Evolutionary conservation across 2,888 invertebrate species (phyloP).

Genomic region (Hesperia comma): DNA sequence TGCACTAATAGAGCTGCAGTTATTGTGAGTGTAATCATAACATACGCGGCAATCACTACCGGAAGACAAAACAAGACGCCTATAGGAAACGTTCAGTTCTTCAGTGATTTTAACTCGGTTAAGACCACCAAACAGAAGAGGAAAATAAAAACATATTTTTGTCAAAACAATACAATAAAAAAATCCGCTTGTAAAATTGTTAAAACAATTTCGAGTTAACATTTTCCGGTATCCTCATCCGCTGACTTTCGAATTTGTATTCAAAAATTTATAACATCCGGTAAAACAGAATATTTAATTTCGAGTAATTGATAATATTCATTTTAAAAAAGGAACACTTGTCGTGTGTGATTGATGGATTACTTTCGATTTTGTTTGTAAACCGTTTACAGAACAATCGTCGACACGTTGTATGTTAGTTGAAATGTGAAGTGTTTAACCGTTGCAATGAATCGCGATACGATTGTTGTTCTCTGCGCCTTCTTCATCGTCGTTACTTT

Average conservation of each 20-base stretch:
- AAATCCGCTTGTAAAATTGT: too few species aligned
- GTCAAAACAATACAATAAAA: background rate
- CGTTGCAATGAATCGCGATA: slow-evolving; percentile 67
- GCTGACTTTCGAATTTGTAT: background rate
- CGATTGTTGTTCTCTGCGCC: slow-evolving; percentile 58
- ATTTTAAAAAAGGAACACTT: background rate
- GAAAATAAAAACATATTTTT: background rate
- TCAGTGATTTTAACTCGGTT: slow-evolving; percentile 45
- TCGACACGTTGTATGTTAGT: slow-evolving; percentile 49
- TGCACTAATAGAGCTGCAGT: slow-evolving; percentile 16
- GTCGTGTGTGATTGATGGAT: slow-evolving; percentile 29
- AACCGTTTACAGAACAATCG: slow-evolving; percentile 46
- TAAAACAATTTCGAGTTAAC: too few species aligned
- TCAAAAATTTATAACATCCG: too few species aligned
- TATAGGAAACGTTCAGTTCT: slow-evolving; percentile 49
- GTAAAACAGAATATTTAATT: background rate
- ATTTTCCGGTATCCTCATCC: too few species aligned
- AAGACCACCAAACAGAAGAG: slow-evolving; percentile 24
- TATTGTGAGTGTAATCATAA: slow-evolving; percentile 55
- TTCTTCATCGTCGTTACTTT: slow-evolving; percentile 61
- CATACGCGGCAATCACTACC: slow-evolving; percentile 51
- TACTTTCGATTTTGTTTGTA: slow-evolving; percentile 23
- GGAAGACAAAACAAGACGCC: slow-evolving; percentile 61
- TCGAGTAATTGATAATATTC: background rate
- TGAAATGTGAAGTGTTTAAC: slow-evolving; percentile 64